These are phyloP conservation scores for Brachionus rotundiformis DNA, from an alignment of 1,140 invertebrate species.

Conservation along the genomic window DNA sequence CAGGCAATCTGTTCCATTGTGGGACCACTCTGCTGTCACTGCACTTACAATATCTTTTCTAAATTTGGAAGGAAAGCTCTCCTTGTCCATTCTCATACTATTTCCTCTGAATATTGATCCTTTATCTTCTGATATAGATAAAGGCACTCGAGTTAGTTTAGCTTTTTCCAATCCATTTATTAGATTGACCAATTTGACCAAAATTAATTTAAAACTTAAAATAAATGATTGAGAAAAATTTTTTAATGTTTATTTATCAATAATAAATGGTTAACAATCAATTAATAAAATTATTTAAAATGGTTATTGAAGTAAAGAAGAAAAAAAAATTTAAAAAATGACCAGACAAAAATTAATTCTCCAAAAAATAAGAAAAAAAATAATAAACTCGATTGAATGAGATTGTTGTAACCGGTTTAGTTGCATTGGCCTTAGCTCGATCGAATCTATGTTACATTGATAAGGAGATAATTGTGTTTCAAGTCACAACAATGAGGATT, in stretches of 20 bases:
- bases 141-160: too few species aligned
- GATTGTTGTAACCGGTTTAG: constrained; percentile 1
- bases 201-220: too few species aligned
- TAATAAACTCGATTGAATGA: background rate
- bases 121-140: too few species aligned
- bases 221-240: too few species aligned
- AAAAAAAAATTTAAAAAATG: background rate
- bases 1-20: too few species aligned
- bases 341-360: constrained; percentile 1
- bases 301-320: background rate
- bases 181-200: too few species aligned
- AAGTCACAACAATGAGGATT: constrained; percentile 31
- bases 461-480: constrained; percentile 23
- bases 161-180: too few species aligned
- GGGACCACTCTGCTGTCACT: too few species aligned
- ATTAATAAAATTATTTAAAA: constrained; percentile 3
- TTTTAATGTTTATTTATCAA: background rate
- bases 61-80: too few species aligned
- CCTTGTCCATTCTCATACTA: too few species aligned
- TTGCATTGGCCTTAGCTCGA: background rate
- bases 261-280: background rate
- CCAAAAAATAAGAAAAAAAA: background rate
- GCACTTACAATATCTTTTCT: too few species aligned
- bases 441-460: constrained; percentile 16
- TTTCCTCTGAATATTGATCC: too few species aligned